A percentile compares a stretch with the other conserved stretches of the same genome.
phyloP scores from a whole-genome alignment of 2,113 vertebrate species.

The Diglossa brunneiventris region DNA sequence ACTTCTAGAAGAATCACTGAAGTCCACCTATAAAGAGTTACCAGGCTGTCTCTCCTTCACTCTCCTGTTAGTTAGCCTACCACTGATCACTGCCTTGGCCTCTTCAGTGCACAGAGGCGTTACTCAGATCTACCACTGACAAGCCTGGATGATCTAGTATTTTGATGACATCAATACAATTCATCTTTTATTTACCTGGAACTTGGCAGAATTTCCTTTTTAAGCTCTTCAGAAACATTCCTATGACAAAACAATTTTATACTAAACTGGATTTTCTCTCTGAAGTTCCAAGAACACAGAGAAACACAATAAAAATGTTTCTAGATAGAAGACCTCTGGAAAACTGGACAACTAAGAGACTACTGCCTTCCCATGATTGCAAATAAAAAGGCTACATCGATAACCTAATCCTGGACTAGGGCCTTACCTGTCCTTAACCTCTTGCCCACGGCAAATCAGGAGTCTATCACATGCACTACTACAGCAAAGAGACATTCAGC shows the following conservation, averaged over 20 bases:
- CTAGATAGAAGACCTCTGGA: background rate
- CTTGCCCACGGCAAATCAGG: background rate
- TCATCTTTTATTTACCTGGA: background rate
- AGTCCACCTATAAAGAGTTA: background rate
- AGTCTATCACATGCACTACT: background rate
- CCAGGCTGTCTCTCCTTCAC: background rate
- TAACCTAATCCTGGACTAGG: background rate
- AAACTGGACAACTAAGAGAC: background rate
- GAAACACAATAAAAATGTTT: background rate
- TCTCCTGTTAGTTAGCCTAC: background rate
- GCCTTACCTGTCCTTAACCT: background rate
- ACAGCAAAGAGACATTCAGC: background rate
- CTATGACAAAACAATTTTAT: background rate
- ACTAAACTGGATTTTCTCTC: background rate
- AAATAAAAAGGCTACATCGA: background rate
- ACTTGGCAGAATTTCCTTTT: background rate
- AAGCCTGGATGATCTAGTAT: background rate
- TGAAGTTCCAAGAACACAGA: background rate
- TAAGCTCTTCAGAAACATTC: background rate
- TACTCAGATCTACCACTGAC: background rate
- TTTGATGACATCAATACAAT: background rate
- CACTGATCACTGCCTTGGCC: background rate
- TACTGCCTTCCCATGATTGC: background rate
- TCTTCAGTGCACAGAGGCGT: background rate
- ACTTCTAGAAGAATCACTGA: background rate